Evolutionary conservation across 2,797 vertebrate genomes (phyloP).

Genomic region (Pogoniulus pusillus): DNA sequence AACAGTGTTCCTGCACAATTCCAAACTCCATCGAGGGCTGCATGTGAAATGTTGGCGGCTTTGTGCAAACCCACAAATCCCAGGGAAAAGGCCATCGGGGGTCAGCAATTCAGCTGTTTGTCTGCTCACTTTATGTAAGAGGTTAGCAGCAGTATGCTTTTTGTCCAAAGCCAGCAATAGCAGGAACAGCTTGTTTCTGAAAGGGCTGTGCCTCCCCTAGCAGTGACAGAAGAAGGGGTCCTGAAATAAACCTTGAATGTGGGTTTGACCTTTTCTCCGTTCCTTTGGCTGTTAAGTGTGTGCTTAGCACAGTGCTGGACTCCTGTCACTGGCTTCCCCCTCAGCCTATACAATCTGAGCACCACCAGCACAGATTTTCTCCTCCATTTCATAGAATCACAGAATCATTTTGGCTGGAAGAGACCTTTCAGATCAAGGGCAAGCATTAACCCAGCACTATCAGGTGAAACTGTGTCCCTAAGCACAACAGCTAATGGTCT

Average conservation of each 20-base stretch:
- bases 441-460: no score
- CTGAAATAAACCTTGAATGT: slow-evolving; percentile 36
- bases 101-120: slow-evolving; percentile 68
- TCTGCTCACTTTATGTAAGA: slow-evolving; percentile 64
- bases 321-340: not conserved
- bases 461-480: no score
- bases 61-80: slow-evolving; percentile 66
- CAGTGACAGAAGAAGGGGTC: slow-evolving; percentile 49
- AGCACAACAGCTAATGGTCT: no score
- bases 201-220: slow-evolving; percentile 39
- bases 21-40: slow-evolving; percentile 38
- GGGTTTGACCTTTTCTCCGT: slow-evolving; percentile 43
- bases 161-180: slow-evolving; percentile 69
- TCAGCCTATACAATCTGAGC: not conserved
- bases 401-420: no score
- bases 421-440: no score
- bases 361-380: not conserved
- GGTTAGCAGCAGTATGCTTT: slow-evolving; percentile 68
- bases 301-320: not conserved
- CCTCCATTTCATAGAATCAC: rapidly evolving
- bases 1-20: slow-evolving; percentile 28
- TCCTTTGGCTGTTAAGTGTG: not conserved
- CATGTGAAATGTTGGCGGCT: slow-evolving; percentile 61
- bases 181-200: slow-evolving; percentile 64
- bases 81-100: slow-evolving; percentile 57